Evolutionary conservation across 2,888 invertebrate species (phyloP).

Genomic region (Volucella inanis): DNA sequence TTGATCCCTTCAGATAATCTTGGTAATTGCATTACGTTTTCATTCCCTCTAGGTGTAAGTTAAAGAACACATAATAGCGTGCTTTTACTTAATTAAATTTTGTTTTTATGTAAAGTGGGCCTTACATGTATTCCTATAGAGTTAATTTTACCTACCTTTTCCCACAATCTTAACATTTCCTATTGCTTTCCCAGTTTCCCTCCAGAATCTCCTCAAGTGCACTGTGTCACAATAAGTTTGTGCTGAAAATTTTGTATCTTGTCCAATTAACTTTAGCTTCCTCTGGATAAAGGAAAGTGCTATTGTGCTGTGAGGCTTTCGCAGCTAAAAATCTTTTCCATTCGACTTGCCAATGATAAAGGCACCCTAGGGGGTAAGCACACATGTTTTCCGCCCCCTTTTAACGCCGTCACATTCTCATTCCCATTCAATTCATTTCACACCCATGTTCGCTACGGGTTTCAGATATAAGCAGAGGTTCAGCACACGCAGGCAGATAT

Average conservation of each 20-base stretch:
- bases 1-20: too few relatives aligned
- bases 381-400: background rate
- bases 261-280: constrained; percentile 29
- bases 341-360: constrained; percentile 10
- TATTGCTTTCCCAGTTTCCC: too few relatives aligned
- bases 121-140: too few relatives aligned
- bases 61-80: too few relatives aligned
- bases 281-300: constrained; percentile 14
- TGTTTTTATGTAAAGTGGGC: too few relatives aligned
- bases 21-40: too few relatives aligned
- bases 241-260: constrained; percentile 6
- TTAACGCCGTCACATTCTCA: background rate
- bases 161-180: too few relatives aligned
- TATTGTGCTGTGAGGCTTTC: background rate
- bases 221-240: too few relatives aligned
- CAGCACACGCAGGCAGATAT: background rate
- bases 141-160: too few relatives aligned
- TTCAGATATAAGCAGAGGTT: background rate
- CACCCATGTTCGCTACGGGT: background rate
- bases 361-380: constrained; percentile 4
- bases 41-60: too few relatives aligned
- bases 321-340: constrained; percentile 12
- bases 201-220: too few relatives aligned
- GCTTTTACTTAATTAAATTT: too few relatives aligned
- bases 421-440: constrained; percentile 3